Evolutionary conservation across 2,113 vertebrate genomes (phyloP), one percentile per base, ranked within the genome.

Genomic region (Callaeas wilsoni): DNA sequence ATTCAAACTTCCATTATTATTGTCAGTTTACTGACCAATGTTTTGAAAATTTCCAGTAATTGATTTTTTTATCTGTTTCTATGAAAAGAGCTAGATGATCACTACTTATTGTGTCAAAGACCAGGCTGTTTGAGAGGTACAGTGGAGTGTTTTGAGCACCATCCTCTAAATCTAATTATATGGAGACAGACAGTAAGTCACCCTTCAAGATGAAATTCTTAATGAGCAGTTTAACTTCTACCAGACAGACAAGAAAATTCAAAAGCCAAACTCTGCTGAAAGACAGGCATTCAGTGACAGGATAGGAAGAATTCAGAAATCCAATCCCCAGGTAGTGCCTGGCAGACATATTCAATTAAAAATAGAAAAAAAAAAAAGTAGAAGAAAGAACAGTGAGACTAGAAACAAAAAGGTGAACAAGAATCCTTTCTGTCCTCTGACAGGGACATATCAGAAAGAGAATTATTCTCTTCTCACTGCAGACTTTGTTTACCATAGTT

Each of bases 401-500:
- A 39, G 49, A 84, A 81, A 62, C 46, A 87, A 92, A 55, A 35
- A 39, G 25, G 15, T 52, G 52, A 87, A 69, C 35, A 64, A 80
- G 47, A 76, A 67, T 71, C 47, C 30, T 90, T 71, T 42, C 13
- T 64, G 53, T 68, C 42, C 53, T 84, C 49, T 52, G 29, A 56
- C 59, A 35, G 26, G 3, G 7, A 50, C 9, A 4, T 49, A 39
- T 12, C 55, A 74, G 62, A 27, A 74, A 82, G 29, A 86, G 26
- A 52, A 59, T 41, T 25, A 57, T 21, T 49, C 32, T 89, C 7
- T 89, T 89, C 29, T 67, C 39, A 33, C 26, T 50, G 12, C 9
- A 49, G 67, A 69, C 30, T 71, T 77, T 5, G 5, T 39, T 57
- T 75, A 21, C 0, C 0, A 83, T 26, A 46, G 1, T 13, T 10